These are phyloP conservation scores for Hippolais icterina DNA, from an alignment of 2,113 vertebrate genomes.

Conservation along the genomic window DNA sequence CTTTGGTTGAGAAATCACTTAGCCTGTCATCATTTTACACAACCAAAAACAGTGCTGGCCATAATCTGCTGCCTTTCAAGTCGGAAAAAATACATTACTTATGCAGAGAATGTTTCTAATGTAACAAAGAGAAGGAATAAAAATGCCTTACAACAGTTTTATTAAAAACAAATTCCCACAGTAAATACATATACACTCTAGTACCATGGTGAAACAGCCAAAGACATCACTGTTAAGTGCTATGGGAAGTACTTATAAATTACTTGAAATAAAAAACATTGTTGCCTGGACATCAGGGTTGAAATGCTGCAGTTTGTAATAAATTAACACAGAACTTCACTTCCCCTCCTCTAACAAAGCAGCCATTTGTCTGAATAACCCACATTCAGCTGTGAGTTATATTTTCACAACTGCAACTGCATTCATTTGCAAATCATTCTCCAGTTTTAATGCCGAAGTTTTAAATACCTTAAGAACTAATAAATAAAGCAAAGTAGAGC, in stretches of 20 bases:
- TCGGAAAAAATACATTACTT: conserved; percentile 78
- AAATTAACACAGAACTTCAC: conserved; percentile 90
- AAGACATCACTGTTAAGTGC: conserved; percentile 81
- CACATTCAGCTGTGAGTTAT: conserved; percentile 90
- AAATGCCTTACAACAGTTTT: conserved; percentile 82
- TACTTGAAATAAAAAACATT: conserved; percentile 87
- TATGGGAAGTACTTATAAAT: conserved; percentile 86
- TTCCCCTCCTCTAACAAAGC: conserved; percentile 83
- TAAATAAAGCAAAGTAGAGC: conserved; percentile 88
- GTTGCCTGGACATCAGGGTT: conserved; percentile 94
- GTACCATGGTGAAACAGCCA: conserved; percentile 76
- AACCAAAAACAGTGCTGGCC: conserved; percentile 60
- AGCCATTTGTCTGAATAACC: conserved; percentile 88
- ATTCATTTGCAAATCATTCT: conserved; percentile 97
- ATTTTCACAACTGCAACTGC: conserved; percentile 92
- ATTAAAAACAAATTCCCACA: conserved; percentile 90
- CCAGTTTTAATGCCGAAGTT: conserved; percentile 88
- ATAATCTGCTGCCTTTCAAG: conserved; percentile 76
- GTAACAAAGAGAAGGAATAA: conserved; percentile 83
- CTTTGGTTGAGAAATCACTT: conserved; percentile 55
- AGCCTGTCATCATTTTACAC: conserved; percentile 39
- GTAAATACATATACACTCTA: conserved; percentile 83
- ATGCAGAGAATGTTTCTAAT: conserved; percentile 80
- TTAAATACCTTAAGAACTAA: conserved; percentile 92
- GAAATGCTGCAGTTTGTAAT: conserved; percentile 95